Evolutionary conservation across 2,113 vertebrate species (phyloP), one percentile per base, ranked within the genome.

Genomic region (Tragelaphus buxtoni): DNA sequence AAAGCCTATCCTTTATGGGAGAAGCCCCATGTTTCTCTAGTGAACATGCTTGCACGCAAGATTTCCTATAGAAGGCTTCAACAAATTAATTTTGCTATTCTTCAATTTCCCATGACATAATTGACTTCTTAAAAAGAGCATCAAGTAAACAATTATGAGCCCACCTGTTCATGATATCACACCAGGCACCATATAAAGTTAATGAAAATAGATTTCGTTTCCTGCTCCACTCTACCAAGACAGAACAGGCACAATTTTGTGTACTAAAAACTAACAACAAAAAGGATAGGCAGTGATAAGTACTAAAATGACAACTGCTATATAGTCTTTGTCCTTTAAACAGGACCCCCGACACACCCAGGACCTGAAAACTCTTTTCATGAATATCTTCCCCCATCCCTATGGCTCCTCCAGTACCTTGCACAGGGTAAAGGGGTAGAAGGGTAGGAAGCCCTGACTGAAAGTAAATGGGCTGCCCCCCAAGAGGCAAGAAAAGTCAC

Each of bases 81-180:
- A 93, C 95, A 97, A 97, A 96, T 97, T 97, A 97, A 93, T 93
- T 97, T 95, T 95, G 90, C 61, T 93, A 82, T 97, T 98, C 84
- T 96, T 96, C 90, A 80, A 92, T 97, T 96, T 94, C 94, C 88
- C 74, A 5, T 94, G 87, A 91, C 58, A 81, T 90, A 97, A 97
- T 3, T 90, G 89, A 96, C 90, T 97, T 96, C 92, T 90, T 92
- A 61, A 94, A 97, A 97, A 97, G 93, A 85, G 74, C 91, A 95
- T 85, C 94, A 95, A 51, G 85, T 69, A 97, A 97, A 97, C 77
- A 98, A 96, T 85, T 82, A 93, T 17, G 88, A 30, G 58, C 28
- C 84, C 89, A 96, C 80, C 84, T 97, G 84, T 53, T 94, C 95
- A 74, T n/a, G 22, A 20, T 87, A 45, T n/a, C 90, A 69, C 26